Conservation (phyloP, 2,888 invertebrate genomes). For the Pachydiplax longipennis region DNA sequence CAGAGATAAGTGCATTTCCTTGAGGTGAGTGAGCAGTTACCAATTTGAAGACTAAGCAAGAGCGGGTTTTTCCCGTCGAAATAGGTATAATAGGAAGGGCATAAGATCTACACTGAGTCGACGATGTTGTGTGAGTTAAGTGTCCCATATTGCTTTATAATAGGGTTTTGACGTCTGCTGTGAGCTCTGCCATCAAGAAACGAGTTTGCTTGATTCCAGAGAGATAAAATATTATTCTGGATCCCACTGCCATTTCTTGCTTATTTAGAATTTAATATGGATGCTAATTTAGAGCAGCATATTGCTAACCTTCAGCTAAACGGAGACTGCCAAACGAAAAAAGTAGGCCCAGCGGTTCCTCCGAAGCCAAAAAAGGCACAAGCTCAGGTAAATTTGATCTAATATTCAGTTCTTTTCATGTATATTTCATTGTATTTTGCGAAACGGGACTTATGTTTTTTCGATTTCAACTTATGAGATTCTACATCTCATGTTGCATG, state of each 20-base stretch:
- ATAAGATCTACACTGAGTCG: too few species aligned
- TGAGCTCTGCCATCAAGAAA: neutral
- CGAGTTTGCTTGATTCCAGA: neutral
- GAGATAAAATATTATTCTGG: neutral
- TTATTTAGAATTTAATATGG: neutral
- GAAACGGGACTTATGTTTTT: too few species aligned
- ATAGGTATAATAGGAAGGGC: too few species aligned
- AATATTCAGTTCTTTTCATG: neutral
- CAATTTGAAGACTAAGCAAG: neutral
- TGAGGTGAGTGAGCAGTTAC: neutral
- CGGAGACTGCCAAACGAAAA: slow-evolving; percentile 58
- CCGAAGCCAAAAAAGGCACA: slow-evolving; percentile 75
- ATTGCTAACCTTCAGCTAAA: slow-evolving; percentile 52
- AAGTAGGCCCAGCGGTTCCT: slow-evolving; percentile 80
- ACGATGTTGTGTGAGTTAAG: neutral
- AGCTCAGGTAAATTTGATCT: slow-evolving; percentile 62
- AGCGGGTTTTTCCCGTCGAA: too few species aligned
- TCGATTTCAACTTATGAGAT: neutral
- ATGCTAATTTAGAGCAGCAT: slow-evolving; percentile 50
- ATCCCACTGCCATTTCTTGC: neutral
- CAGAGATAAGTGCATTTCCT: neutral
- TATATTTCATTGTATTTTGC: neutral
- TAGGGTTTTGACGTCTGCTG: neutral
- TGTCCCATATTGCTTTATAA: neutral
- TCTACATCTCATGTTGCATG: neutral